These are phyloP conservation scores for Orussus abietinus DNA, from an alignment of 1,140 invertebrate species.

Conservation along the genomic window DNA sequence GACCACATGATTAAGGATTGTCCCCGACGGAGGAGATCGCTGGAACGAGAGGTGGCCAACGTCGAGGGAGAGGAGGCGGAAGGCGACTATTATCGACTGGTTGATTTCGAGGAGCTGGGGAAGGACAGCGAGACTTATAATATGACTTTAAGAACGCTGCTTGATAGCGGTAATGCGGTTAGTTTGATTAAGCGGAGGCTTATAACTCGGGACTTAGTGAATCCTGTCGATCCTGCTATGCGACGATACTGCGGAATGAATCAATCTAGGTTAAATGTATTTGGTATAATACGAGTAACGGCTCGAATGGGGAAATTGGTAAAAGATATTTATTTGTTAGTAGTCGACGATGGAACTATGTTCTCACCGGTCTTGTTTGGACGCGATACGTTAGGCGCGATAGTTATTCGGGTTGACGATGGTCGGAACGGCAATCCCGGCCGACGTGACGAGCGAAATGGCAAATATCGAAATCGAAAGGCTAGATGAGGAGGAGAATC, in stretches of 20 bases:
- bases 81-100: not conserved
- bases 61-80: not conserved
- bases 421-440: not conserved
- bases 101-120: not conserved
- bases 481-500: not conserved
- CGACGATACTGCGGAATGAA: conserved; percentile 14
- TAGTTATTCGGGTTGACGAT: not conserved
- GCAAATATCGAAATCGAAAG: not conserved
- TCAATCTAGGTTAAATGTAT: conserved; percentile 7
- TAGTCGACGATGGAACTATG: conserved; percentile 19
- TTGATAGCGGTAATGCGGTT: conserved; percentile 2
- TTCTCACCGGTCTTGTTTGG: conserved; percentile 14
- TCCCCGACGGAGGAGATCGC: not conserved
- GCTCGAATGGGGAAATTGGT: not conserved
- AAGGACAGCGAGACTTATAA: not conserved
- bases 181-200: not conserved
- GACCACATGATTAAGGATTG: conserved; percentile 4
- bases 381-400: conserved; percentile 18
- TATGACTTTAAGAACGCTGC: not conserved
- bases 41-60: not conserved
- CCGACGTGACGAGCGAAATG: not conserved
- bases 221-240: no score
- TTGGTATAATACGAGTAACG: conserved; percentile 2
- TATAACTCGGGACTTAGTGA: no score
- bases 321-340: conserved; percentile 10